A percentile compares a stretch with the other conserved stretches of the same genome.
phyloP scores from a whole-genome alignment of 1,140 invertebrate species.

The Galleria mellonella region DNA sequence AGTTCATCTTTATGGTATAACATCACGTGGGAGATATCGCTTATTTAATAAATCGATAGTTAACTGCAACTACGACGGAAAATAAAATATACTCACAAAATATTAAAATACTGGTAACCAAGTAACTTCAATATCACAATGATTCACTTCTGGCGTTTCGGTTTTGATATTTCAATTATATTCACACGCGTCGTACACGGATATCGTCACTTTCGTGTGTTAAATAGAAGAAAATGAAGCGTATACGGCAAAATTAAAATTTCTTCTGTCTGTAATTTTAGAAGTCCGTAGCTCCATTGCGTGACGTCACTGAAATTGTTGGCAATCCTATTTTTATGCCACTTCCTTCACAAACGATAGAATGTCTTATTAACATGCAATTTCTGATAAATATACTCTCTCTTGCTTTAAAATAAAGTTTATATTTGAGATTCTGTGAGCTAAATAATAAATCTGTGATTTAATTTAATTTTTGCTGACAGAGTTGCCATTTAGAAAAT shows the following conservation, averaged over 20 bases:
- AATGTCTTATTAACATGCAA: constrained; percentile 26
- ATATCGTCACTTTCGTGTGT: constrained; percentile 42
- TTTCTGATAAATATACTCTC: constrained; percentile 45
- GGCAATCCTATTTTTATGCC: constrained; percentile 70
- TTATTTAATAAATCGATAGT: constrained; percentile 40
- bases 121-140: constrained; percentile 24
- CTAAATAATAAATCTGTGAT: constrained; percentile 22
- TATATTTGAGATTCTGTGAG: constrained; percentile 33
- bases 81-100: constrained; percentile 59
- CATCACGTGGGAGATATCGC: constrained; percentile 35
- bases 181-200: constrained; percentile 42
- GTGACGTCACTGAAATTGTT: constrained; percentile 68
- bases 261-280: constrained; percentile 67
- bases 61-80: constrained; percentile 34
- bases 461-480: constrained; percentile 9
- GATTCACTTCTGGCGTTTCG: constrained; percentile 19
- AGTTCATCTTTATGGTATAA: constrained; percentile 23
- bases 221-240: constrained; percentile 38
- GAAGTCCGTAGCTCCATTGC: constrained; percentile 51
- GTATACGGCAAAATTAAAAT: constrained; percentile 46
- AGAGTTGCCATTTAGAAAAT: constrained; percentile 37
- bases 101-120: constrained; percentile 42
- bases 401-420: constrained; percentile 39
- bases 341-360: constrained; percentile 53
- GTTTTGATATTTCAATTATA: constrained; percentile 26